phyloP scores from a whole-genome alignment of 2,888 invertebrate species.

The Drosophila pseudotakahashii region DNA sequence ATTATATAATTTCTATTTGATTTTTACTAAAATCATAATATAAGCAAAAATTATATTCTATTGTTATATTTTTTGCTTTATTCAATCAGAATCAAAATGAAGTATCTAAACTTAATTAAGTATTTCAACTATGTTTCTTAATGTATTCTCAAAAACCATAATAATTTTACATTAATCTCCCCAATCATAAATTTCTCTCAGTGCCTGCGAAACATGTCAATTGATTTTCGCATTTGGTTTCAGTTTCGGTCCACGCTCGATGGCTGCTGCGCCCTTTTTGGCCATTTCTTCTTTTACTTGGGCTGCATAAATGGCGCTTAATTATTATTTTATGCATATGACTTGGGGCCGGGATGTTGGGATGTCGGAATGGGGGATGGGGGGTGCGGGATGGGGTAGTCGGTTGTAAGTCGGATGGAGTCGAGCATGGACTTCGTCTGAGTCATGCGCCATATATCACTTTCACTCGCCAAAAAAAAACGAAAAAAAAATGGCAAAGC shows the following conservation, averaged over 20 bases:
- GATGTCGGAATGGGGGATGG: too few species aligned
- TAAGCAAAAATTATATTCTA: too few species aligned
- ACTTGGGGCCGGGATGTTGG: conserved; percentile 43
- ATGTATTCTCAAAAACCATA: too few species aligned
- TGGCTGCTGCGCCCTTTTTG: conserved; percentile 66
- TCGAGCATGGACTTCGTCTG: conserved; percentile 49
- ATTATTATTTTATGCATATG: conserved; percentile 76
- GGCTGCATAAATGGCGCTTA: conserved; percentile 70
- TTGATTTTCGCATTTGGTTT: conserved; percentile 41
- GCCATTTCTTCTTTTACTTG: conserved; percentile 49
- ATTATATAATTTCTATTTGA: too few species aligned
- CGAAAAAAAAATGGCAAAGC: conserved; percentile 35
- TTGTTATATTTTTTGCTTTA: too few species aligned
- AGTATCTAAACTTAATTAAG: too few species aligned
- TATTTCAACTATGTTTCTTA: too few species aligned
- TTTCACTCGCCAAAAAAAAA: conserved; percentile 66
- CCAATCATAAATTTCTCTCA: conserved; percentile 14
- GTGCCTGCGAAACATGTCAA: conserved; percentile 34
- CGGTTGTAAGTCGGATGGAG: conserved; percentile 20
- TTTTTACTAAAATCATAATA: too few species aligned
- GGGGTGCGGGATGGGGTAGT: conserved; percentile 8
- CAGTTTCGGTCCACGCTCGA: conserved; percentile 21
- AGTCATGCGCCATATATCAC: conserved; percentile 74
- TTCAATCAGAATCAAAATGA: too few species aligned
- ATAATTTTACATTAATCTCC: background rate